Percentiles rank a stretch among this genome's conserved stretches.
Conservation (phyloP, 2,888 invertebrate genomes). For the Rhagophthalmus giganteus region DNA sequence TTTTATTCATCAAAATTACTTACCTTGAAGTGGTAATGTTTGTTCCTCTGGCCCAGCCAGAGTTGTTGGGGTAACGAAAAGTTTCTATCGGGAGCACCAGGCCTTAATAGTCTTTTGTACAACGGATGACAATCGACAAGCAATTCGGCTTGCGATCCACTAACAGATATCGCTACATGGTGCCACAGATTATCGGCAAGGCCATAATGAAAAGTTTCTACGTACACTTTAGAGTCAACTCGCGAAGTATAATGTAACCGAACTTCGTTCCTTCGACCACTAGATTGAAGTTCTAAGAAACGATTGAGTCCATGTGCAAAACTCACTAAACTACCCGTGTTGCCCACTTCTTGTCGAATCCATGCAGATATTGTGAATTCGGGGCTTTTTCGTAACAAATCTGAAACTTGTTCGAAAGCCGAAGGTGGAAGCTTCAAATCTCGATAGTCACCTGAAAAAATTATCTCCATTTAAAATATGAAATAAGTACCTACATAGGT, state of each 20-base stretch:
- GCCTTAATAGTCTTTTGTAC: constrained; percentile 75
- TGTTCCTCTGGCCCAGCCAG: constrained; percentile 87
- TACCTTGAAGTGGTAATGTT: constrained; percentile 88
- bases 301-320: constrained; percentile 82
- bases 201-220: constrained; percentile 85
- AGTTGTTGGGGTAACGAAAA: constrained; percentile 75
- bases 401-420: constrained; percentile 69
- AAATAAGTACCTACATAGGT: too few relatives aligned
- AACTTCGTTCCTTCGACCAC: constrained; percentile 84
- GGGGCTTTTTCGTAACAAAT: constrained; percentile 69
- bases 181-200: constrained; percentile 90
- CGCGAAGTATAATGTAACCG: constrained; percentile 79
- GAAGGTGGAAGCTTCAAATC: constrained; percentile 71
- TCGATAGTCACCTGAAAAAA: constrained; percentile 68
- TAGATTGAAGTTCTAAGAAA: constrained; percentile 90
- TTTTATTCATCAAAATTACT: too few relatives aligned
- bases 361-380: constrained; percentile 82
- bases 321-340: constrained; percentile 81
- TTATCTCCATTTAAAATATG: too few relatives aligned
- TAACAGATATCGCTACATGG: constrained; percentile 80
- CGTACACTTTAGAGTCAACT: constrained; percentile 67
- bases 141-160: constrained; percentile 80
- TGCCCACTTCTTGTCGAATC: constrained; percentile 77
- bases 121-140: constrained; percentile 85
- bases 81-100: constrained; percentile 74